Percentiles rank a stretch among this genome's conserved stretches.
These are phyloP conservation scores for Orthosia cruda DNA, from an alignment of 2,888 invertebrate species.

Conservation along the genomic window DNA sequence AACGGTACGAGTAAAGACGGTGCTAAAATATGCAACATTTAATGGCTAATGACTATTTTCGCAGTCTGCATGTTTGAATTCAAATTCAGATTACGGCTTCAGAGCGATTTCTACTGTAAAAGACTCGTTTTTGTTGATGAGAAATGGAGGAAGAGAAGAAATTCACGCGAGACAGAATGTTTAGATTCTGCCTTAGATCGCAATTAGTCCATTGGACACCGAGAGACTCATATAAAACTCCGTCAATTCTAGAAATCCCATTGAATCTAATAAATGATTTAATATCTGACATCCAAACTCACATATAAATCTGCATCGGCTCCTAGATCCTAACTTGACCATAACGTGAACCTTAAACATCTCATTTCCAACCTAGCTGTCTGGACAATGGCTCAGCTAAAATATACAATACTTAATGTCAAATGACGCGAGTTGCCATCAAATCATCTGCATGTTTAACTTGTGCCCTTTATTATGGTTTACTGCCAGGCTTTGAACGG, in stretches of 20 bases:
- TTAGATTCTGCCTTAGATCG: background rate
- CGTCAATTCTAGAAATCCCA: background rate
- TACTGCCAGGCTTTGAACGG: conserved; percentile 55
- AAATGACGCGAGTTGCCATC: conserved; percentile 58
- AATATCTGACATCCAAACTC: background rate
- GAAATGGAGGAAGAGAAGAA: background rate
- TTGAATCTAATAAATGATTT: conserved; percentile 5
- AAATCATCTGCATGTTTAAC: conserved; percentile 66
- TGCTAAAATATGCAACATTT: conserved; percentile 60
- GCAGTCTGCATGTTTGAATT: conserved; percentile 37
- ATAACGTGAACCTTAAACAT: conserved; percentile 33
- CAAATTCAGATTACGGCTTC: conserved; percentile 36
- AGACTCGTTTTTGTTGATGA: background rate
- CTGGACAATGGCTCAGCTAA: conserved; percentile 54
- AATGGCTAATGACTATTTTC: conserved; percentile 40
- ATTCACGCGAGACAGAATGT: background rate
- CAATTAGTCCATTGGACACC: background rate
- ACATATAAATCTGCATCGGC: conserved; percentile 8
- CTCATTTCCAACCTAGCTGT: conserved; percentile 46
- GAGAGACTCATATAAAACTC: background rate
- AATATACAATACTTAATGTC: conserved; percentile 67
- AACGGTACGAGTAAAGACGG: conserved; percentile 51
- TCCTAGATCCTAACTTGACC: conserved; percentile 11
- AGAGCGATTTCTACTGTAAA: conserved; percentile 18
- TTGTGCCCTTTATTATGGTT: conserved; percentile 61